These are phyloP conservation scores for Branchipolynoe longqiensis DNA, from an alignment of 2,888 invertebrate genomes.

Conservation along the genomic window DNA sequence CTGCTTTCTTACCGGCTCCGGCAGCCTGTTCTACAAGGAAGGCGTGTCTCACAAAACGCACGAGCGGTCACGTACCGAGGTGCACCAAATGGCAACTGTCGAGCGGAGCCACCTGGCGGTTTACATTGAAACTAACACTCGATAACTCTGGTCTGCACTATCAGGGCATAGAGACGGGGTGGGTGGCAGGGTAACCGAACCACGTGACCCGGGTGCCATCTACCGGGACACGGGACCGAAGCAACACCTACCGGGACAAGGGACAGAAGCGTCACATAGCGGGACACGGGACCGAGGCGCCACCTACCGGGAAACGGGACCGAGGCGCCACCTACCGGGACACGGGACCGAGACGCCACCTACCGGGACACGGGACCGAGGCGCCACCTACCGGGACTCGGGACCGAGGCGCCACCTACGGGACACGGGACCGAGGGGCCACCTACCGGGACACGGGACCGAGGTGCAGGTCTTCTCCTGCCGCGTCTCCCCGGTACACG, in stretches of 20 bases:
- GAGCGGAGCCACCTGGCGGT: no score
- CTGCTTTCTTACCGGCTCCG: no score
- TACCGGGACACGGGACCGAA: neutral
- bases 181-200: neutral
- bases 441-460: conserved; percentile 1
- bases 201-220: neutral
- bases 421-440: neutral
- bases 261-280: neutral
- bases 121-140: neutral
- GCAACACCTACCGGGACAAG: neutral
- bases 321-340: neutral
- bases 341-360: neutral
- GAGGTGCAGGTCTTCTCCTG: neutral
- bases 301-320: neutral
- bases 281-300: neutral
- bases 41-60: no score
- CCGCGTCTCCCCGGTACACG: conserved; percentile 8
- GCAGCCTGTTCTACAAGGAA: no score
- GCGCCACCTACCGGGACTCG: neutral
- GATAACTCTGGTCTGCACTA: neutral
- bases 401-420: neutral
- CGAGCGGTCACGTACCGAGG: no score
- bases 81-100: no score
- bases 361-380: neutral
- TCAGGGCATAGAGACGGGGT: neutral